These are phyloP conservation scores for Biston betularia DNA, from an alignment of 2,888 invertebrate species.

Conservation along the genomic window DNA sequence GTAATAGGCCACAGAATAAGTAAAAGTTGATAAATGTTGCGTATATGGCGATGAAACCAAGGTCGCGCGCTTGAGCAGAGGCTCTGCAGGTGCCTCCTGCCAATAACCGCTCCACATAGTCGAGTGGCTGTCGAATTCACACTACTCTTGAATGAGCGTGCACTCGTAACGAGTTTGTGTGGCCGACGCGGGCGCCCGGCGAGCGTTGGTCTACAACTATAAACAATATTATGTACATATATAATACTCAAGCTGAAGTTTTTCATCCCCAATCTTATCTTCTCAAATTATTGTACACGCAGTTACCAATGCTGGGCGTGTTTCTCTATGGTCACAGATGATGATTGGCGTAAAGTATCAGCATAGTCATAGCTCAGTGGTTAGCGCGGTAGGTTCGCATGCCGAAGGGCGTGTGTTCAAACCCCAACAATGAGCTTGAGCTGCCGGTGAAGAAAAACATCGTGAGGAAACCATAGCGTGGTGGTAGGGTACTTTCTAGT, in stretches of 20 bases:
- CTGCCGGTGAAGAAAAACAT: too few species aligned
- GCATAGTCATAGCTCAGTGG: too few species aligned
- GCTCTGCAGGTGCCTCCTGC: constrained; percentile 67
- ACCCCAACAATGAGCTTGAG: too few species aligned
- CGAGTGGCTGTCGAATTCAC: constrained; percentile 51
- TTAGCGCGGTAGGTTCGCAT: too few species aligned
- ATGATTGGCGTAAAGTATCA: too few species aligned
- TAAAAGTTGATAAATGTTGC: constrained; percentile 56
- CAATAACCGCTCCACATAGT: constrained; percentile 54
- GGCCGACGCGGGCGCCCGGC: constrained; percentile 6
- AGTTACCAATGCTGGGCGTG: too few species aligned
- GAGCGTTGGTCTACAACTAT: constrained; percentile 15
- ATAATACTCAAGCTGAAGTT: constrained; percentile 16
- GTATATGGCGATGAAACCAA: constrained; percentile 62
- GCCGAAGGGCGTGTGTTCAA: too few species aligned
- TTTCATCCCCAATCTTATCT: constrained; percentile 6
- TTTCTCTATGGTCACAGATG: too few species aligned
- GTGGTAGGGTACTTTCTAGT: too few species aligned
- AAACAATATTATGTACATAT: background rate
- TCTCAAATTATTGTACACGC: background rate
- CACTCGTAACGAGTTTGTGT: constrained; percentile 40
- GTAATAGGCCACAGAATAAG: constrained; percentile 38
- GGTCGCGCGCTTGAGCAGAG: constrained; percentile 65
- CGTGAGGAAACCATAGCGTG: too few species aligned
- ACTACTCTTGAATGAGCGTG: constrained; percentile 45